Percentiles rank a stretch among this genome's conserved stretches.
Conservation (phyloP, 2,888 invertebrate genomes). For the Caradrina kadenii region DNA sequence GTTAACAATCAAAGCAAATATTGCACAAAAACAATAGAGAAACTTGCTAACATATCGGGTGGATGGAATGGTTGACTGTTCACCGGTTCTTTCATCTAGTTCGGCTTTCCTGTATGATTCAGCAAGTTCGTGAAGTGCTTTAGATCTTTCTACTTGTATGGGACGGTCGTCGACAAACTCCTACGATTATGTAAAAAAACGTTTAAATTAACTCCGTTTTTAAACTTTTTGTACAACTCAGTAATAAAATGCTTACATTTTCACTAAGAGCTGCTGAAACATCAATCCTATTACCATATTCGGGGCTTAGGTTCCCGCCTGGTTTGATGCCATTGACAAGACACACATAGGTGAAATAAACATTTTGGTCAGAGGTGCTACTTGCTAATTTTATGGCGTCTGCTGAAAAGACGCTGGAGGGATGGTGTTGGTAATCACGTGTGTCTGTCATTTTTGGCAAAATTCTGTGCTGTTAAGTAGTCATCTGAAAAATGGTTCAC, state of each 20-base stretch:
- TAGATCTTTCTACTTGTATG: slow-evolving; percentile 81
- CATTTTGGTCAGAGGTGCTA: slow-evolving; percentile 82
- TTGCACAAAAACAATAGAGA: slow-evolving; percentile 32
- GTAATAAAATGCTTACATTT: slow-evolving; percentile 59
- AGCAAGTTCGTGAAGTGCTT: slow-evolving; percentile 81
- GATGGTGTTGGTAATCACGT: slow-evolving; percentile 40
- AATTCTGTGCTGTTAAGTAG: slow-evolving; percentile 29
- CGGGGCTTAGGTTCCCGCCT: slow-evolving; percentile 51
- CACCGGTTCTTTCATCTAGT: slow-evolving; percentile 50
- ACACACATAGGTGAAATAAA: slow-evolving; percentile 80
- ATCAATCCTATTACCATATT: slow-evolving; percentile 37
- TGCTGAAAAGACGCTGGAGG: slow-evolving; percentile 51
- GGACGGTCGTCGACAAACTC: slow-evolving; percentile 66
- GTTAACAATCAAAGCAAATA: slow-evolving; percentile 26
- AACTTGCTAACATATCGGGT: slow-evolving; percentile 64
- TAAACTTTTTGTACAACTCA: background rate
- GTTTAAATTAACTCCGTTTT: background rate
- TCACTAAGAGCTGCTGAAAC: slow-evolving; percentile 60
- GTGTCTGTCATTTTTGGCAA: slow-evolving; percentile 52
- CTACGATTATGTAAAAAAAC: slow-evolving; percentile 55
- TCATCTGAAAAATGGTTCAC: slow-evolving; percentile 61
- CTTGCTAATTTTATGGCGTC: slow-evolving; percentile 69
- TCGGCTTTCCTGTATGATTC: slow-evolving; percentile 69
- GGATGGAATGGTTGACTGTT: slow-evolving; percentile 56
- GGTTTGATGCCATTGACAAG: slow-evolving; percentile 77